phyloP scores from a whole-genome alignment of 2,113 vertebrate genomes.

The Trogon melanurus region DNA sequence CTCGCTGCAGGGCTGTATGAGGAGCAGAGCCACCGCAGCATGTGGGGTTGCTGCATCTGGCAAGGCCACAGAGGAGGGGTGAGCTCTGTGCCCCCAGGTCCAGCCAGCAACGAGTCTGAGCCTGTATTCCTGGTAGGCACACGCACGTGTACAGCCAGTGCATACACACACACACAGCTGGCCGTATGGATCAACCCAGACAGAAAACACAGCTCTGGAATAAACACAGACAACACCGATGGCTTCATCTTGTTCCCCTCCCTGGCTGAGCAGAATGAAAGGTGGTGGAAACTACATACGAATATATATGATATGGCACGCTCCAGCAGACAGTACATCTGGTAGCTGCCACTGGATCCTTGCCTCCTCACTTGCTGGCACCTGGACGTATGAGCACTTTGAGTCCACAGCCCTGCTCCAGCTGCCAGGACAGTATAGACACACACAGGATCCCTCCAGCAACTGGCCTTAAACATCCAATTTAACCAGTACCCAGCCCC shows the following conservation, averaged over 20 bases:
- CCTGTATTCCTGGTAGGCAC: neutral
- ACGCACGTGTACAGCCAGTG: neutral
- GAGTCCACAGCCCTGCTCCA: neutral
- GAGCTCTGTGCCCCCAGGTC: neutral
- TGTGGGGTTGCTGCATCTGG: neutral
- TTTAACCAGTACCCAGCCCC: neutral
- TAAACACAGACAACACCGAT: neutral
- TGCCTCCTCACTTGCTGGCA: neutral
- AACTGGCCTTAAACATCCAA: neutral
- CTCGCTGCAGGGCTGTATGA: neutral
- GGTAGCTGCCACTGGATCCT: neutral
- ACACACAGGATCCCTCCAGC: neutral
- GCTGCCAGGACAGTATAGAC: neutral
- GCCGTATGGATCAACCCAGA: neutral
- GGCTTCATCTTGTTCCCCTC: neutral
- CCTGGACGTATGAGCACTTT: accelerated
- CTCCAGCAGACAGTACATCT: too few species aligned
- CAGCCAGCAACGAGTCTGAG: neutral
- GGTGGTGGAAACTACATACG: neutral
- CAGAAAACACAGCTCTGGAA: neutral
- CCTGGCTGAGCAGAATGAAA: neutral
- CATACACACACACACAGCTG: neutral
- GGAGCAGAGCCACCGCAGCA: neutral
- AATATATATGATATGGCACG: too few species aligned
- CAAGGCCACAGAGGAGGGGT: neutral